Evolutionary conservation across 2,888 invertebrate species (phyloP).

Genomic region (Lycocerus yunnanus): DNA sequence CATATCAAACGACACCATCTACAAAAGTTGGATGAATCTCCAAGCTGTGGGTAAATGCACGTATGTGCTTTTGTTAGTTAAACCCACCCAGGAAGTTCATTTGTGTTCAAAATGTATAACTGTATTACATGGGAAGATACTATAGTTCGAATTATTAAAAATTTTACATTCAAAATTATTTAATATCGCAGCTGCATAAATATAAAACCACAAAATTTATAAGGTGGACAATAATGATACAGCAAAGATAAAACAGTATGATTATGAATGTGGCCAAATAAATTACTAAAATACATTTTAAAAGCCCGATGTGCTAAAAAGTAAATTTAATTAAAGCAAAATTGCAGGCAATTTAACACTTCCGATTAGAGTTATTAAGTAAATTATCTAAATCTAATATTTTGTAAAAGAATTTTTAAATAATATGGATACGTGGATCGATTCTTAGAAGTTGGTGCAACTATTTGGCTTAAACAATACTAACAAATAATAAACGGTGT

Average conservation of each 20-base stretch:
- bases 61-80: constrained; percentile 50
- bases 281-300: not conserved
- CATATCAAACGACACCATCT: constrained; percentile 50
- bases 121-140: constrained; percentile 14
- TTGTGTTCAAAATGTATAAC: constrained; percentile 24
- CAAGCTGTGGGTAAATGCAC: constrained; percentile 51
- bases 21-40: constrained; percentile 48
- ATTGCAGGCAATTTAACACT: not conserved
- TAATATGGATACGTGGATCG: too few relatives aligned
- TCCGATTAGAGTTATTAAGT: not conserved
- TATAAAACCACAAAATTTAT: not conserved
- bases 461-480: too few relatives aligned
- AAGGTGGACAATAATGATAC: not conserved
- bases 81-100: constrained; percentile 53
- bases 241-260: not conserved
- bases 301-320: not conserved
- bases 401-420: too few relatives aligned
- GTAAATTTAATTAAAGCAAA: not conserved
- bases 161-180: constrained; percentile 1
- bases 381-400: not conserved
- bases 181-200: constrained; percentile 1
- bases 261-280: not conserved
- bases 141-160: constrained; percentile 1
- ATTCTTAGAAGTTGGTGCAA: too few relatives aligned
- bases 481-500: too few relatives aligned